A percentile compares a stretch with the other conserved stretches of the same genome.
Evolutionary conservation across 2,888 invertebrate species (phyloP).

Genomic region (Diploptera punctata): DNA sequence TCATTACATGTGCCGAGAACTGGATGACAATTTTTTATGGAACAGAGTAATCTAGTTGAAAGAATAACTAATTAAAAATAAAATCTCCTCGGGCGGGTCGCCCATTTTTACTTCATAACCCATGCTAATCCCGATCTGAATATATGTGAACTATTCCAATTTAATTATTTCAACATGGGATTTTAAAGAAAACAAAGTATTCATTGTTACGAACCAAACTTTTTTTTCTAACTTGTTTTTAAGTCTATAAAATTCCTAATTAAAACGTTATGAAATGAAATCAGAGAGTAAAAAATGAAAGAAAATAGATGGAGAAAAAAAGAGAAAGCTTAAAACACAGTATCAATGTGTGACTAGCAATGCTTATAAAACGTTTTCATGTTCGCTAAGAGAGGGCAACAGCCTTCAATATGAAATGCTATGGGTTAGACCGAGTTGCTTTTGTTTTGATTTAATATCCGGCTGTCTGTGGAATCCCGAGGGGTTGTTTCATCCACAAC

Average conservation of each 20-base stretch:
- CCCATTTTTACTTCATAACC: too few species aligned
- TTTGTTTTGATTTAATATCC: conserved; percentile 37
- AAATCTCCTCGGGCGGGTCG: too few species aligned
- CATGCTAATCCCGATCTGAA: too few species aligned
- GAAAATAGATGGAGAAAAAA: not conserved
- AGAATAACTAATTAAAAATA: too few species aligned
- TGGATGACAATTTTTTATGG: too few species aligned
- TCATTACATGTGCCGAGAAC: too few species aligned
- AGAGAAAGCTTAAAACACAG: not conserved
- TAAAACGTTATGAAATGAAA: not conserved
- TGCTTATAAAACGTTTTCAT: not conserved
- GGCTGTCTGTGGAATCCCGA: not conserved
- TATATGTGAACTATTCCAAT: too few species aligned
- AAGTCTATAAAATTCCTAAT: not conserved
- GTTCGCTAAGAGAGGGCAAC: not conserved
- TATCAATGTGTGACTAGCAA: not conserved
- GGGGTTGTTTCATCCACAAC: not conserved
- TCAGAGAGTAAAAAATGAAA: not conserved
- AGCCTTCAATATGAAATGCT: not conserved
- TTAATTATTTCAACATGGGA: too few species aligned
- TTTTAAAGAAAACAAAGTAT: too few species aligned
- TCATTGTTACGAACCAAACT: too few species aligned
- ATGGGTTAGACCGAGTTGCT: not conserved
- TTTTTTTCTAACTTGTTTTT: not conserved
- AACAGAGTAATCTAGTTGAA: too few species aligned